Percentiles rank a stretch among this genome's conserved stretches.
These are phyloP conservation scores for Andrena cerasifolii DNA, from an alignment of 1,140 invertebrate genomes.

Conservation along the genomic window DNA sequence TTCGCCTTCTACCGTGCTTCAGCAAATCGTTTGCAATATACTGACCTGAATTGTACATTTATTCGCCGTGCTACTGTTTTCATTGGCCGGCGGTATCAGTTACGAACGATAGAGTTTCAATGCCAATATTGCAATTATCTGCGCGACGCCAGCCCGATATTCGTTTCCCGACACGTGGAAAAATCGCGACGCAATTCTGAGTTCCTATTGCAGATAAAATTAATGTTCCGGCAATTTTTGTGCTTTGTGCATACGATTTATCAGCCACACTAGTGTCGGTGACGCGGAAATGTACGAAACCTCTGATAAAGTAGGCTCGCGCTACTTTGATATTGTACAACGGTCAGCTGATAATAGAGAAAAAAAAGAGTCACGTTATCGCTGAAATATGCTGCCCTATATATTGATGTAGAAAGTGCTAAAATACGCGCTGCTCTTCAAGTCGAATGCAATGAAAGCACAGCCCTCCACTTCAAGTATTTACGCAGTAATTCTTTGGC, in stretches of 20 bases:
- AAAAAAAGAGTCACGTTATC: not conserved
- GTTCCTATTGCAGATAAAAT: not conserved
- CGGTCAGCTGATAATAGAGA: not conserved
- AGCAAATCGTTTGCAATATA: slow-evolving; percentile 1
- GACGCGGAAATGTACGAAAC: slow-evolving; percentile 6
- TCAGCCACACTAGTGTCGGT: not conserved
- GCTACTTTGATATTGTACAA: not conserved
- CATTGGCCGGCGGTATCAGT: not conserved
- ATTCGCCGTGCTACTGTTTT: not conserved
- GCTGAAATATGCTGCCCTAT: no score
- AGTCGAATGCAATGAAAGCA: not conserved
- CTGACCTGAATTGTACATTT: no score
- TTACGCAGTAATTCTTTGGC: not conserved
- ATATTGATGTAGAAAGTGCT: not conserved
- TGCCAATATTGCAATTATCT: not conserved
- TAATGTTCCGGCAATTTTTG: not conserved
- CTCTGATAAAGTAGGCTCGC: slow-evolving; percentile 2
- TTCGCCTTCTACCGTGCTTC: slow-evolving; percentile 21
- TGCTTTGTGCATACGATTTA: not conserved
- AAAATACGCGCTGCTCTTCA: not conserved
- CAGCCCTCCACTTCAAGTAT: not conserved
- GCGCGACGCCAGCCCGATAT: not conserved
- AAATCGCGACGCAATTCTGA: not conserved
- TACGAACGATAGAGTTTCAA: not conserved
- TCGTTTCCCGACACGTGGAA: not conserved